Evolutionary conservation across 2,888 invertebrate genomes (phyloP).

Genomic region (Choreutis nemorana): DNA sequence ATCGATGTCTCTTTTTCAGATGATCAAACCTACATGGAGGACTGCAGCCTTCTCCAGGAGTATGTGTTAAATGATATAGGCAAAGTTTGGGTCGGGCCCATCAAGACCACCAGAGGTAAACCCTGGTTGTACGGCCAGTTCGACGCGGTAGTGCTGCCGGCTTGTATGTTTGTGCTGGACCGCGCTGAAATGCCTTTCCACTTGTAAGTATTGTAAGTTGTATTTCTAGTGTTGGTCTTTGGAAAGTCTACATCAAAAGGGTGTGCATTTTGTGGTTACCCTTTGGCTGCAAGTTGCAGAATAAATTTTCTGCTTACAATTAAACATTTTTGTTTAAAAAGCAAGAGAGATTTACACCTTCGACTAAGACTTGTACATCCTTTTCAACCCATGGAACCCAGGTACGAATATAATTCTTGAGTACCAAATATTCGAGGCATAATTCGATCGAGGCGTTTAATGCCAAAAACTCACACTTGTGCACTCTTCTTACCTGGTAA

Average conservation of each 20-base stretch:
- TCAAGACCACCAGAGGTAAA: conserved; percentile 75
- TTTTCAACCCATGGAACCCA: conserved; percentile 86
- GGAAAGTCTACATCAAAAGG: too few species aligned
- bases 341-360: conserved; percentile 60
- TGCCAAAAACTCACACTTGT: too few species aligned
- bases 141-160: conserved; percentile 73
- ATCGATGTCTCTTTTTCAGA: conserved; percentile 56
- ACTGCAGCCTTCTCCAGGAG: conserved; percentile 73
- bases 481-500: neutral
- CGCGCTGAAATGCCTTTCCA: conserved; percentile 68
- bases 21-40: conserved; percentile 80
- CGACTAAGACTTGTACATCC: conserved; percentile 74
- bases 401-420: conserved; percentile 64
- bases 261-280: too few species aligned
- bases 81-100: conserved; percentile 84
- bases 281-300: too few species aligned
- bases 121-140: conserved; percentile 89
- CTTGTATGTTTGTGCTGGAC: conserved; percentile 75
- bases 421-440: too few species aligned
- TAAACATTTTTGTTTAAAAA: too few species aligned
- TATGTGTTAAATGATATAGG: conserved; percentile 85
- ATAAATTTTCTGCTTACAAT: too few species aligned
- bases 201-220: conserved; percentile 40
- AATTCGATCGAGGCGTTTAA: too few species aligned
- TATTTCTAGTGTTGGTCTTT: neutral